These are phyloP conservation scores for Beaufortia kweichowensis DNA, from an alignment of 2,113 vertebrate genomes.

Conservation along the genomic window DNA sequence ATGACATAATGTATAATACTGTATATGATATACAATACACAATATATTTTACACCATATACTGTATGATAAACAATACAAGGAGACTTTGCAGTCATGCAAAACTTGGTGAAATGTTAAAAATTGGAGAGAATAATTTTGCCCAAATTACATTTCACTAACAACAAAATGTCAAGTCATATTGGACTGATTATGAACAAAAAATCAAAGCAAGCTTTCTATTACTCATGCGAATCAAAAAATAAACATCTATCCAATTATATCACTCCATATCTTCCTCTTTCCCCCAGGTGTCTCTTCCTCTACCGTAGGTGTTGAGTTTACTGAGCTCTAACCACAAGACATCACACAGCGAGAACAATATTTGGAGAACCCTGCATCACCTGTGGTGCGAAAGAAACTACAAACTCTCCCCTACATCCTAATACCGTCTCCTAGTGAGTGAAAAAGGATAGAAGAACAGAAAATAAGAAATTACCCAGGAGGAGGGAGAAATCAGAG, in stretches of 20 bases:
- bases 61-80: no score
- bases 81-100: no score
- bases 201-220: not conserved
- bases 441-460: not conserved
- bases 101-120: no score
- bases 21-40: no score
- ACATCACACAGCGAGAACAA: not conserved
- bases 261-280: not conserved
- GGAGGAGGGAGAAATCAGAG: not conserved
- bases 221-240: not conserved
- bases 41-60: no score
- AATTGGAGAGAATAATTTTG: no score
- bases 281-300: not conserved
- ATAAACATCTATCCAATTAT: conserved; percentile 9
- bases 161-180: not conserved
- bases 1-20: no score
- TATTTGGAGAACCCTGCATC: conserved; percentile 11
- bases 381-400: not conserved
- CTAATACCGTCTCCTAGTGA: not conserved
- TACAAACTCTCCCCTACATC: not conserved
- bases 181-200: not conserved
- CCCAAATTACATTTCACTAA: no score
- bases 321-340: not conserved
- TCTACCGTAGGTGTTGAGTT: not conserved
- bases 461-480: not conserved